Conservation (phyloP, 2,888 invertebrate genomes). For the Ectobius pallidus region DNA sequence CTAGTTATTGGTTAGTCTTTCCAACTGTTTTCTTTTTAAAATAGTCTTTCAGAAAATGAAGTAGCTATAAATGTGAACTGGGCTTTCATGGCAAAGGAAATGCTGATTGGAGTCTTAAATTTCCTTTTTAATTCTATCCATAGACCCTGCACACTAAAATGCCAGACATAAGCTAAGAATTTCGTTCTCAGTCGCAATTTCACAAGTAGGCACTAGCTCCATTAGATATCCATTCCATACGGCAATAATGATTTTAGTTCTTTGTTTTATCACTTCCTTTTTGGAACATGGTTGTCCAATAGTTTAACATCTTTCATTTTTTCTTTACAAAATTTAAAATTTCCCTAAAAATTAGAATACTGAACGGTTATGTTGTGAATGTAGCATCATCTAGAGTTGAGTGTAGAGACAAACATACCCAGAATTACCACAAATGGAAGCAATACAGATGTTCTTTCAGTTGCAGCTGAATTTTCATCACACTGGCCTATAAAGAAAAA, state of each 20-base stretch:
- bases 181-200: conserved; percentile 29
- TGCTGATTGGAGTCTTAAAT: neutral
- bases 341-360: conserved; percentile 32
- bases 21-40: no score
- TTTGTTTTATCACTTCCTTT: conserved; percentile 25
- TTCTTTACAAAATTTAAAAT: conserved; percentile 29
- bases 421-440: conserved; percentile 14
- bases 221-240: conserved; percentile 24
- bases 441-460: neutral
- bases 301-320: conserved; percentile 18
- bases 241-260: neutral
- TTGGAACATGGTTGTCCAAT: conserved; percentile 24
- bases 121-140: neutral
- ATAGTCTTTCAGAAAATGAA: no score
- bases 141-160: conserved; percentile 1
- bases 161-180: conserved; percentile 20
- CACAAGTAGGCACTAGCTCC: conserved; percentile 32
- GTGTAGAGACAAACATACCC: neutral
- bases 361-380: conserved; percentile 20
- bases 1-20: no score
- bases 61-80: no score
- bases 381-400: conserved; percentile 36
- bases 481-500: conserved; percentile 38
- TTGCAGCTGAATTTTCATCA: conserved; percentile 15
- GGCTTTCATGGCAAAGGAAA: neutral